Conservation (phyloP, 2,113 vertebrate genomes). For the Callospermophilus lateralis region DNA sequence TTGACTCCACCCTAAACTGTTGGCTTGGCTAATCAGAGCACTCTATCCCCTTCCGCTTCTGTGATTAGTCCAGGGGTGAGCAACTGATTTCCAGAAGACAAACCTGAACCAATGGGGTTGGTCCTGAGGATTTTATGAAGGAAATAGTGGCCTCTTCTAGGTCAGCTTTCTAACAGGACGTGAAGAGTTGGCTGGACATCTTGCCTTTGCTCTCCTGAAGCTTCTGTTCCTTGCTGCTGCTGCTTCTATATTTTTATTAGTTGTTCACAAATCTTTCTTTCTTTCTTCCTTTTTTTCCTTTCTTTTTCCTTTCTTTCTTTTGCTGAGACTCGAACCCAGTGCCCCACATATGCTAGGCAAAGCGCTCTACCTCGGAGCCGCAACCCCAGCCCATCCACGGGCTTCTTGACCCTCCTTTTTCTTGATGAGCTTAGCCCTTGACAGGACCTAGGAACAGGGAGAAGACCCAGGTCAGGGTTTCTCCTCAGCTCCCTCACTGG, state of each 20-base stretch:
- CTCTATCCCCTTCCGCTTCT: not conserved
- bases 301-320: too few relatives aligned
- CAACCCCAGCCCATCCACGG: not conserved
- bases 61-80: not conserved
- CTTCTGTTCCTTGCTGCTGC: not conserved
- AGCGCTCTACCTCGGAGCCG: too few relatives aligned
- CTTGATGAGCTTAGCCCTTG: not conserved
- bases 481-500: not conserved
- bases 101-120: not conserved
- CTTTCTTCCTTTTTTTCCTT: too few relatives aligned
- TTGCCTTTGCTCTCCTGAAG: not conserved
- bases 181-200: not conserved
- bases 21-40: not conserved
- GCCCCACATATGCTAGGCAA: too few relatives aligned
- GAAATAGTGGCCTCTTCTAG: not conserved
- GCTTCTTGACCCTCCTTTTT: not conserved
- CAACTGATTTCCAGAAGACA: not conserved
- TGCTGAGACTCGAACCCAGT: too few relatives aligned
- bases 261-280: too few relatives aligned
- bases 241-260: too few relatives aligned
- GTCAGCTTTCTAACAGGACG: fast-evolving
- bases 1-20: not conserved
- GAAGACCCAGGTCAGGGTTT: not conserved
- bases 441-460: not conserved
- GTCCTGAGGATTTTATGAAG: not conserved